Evolutionary conservation across 2,888 invertebrate genomes (phyloP).

Genomic region (Trachelus tabidus): DNA sequence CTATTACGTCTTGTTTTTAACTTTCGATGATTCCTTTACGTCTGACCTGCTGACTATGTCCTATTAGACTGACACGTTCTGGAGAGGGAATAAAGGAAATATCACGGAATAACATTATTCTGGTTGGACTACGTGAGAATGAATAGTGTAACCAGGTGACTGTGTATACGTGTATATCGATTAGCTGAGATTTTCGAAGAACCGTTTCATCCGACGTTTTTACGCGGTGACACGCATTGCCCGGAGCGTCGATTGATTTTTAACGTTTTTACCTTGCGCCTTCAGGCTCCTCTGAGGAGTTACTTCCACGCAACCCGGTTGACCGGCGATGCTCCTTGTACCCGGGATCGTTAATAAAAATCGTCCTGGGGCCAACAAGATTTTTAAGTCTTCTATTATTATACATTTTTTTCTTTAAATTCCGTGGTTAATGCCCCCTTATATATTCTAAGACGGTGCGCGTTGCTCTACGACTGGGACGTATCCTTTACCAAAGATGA

Average conservation of each 20-base stretch:
- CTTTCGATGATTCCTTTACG: background rate
- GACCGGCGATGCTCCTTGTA: background rate
- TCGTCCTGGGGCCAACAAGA: background rate
- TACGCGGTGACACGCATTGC: background rate
- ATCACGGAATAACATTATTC: background rate
- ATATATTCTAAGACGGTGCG: background rate
- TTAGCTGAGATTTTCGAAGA: background rate
- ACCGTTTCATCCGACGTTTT: background rate
- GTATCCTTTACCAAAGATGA: background rate
- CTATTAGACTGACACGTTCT: background rate
- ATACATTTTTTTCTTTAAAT: background rate
- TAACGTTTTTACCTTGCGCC: background rate
- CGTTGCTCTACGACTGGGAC: background rate
- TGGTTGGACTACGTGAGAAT: background rate
- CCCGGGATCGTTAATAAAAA: slow-evolving; percentile 2
- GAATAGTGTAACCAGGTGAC: background rate
- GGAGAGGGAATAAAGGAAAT: background rate
- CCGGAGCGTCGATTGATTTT: background rate
- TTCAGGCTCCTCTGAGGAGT: background rate
- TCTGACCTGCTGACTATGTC: background rate
- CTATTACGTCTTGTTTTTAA: background rate
- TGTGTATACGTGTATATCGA: background rate
- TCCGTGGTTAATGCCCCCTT: background rate
- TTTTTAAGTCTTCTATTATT: background rate
- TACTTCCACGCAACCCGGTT: background rate